These are phyloP conservation scores for Botrylloides violaceus DNA, from an alignment of 23 tunicate genomes.

Conservation along the genomic window DNA sequence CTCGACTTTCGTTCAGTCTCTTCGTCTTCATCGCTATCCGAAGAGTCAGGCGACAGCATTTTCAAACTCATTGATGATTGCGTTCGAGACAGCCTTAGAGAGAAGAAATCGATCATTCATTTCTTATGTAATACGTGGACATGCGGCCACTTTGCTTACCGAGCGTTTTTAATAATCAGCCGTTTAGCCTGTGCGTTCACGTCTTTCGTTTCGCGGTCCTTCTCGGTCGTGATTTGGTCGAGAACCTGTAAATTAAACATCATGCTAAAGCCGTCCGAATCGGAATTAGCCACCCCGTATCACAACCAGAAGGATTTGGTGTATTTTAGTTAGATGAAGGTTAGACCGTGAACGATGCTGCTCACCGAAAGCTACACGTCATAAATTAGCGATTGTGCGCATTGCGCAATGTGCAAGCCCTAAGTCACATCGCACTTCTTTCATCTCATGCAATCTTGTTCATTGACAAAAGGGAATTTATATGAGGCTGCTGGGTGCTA, in stretches of 20 bases:
- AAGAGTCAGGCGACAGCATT: neutral
- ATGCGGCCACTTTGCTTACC: slow-evolving; percentile 18
- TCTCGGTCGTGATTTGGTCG: slow-evolving; percentile 20
- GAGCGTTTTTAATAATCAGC: slow-evolving; percentile 55
- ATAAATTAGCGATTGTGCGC: too few relatives aligned
- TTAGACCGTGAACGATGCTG: neutral
- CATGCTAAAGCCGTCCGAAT: neutral
- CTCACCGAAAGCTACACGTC: too few relatives aligned
- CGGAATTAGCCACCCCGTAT: too few relatives aligned
- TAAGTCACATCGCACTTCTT: too few relatives aligned
- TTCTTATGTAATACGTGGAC: neutral
- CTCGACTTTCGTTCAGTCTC: neutral
- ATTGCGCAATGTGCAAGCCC: too few relatives aligned
- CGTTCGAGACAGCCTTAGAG: slow-evolving; percentile 15
- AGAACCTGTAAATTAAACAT: slow-evolving; percentile 60
- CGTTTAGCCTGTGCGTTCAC: slow-evolving; percentile 82
- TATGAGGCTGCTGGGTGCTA: too few relatives aligned
- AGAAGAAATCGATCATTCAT: neutral
- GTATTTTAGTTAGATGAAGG: neutral
- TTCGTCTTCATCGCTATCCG: slow-evolving; percentile 7
- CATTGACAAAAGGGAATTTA: too few relatives aligned
- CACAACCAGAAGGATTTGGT: neutral
- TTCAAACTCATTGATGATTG: slow-evolving; percentile 21
- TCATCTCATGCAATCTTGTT: too few relatives aligned
- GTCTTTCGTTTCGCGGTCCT: slow-evolving; percentile 58